Evolutionary conservation across 2,888 invertebrate species (phyloP), one percentile per base, ranked within the genome.

Genomic region (Galeruca laticollis): DNA sequence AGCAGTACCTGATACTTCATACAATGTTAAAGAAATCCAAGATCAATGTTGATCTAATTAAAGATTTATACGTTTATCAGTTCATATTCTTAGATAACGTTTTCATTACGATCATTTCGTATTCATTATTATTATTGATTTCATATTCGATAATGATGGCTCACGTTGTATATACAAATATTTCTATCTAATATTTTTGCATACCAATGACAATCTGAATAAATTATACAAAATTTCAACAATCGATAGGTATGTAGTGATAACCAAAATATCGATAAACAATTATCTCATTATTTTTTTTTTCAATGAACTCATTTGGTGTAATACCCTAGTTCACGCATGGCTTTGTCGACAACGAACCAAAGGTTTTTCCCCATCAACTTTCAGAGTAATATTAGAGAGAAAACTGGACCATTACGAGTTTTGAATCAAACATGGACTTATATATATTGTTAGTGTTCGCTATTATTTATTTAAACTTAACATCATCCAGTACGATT

Each of bases 331-430:
- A 47, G 15, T 47, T 47, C 15, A 47, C 9, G 15, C 47, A 18
- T 18, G 15, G 47, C 47, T 47, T 47, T 15, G 18, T 18, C 47
- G 47, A 47, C 15, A 43, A n/a, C n/a, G 43, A n/a, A 15, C 43
- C n/a, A 43, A n/a, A 43, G 47, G 47, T 47, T 18, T 18, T 47
- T 47, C 47, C 47, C 47, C 47, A 47, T 18, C 47, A 18, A 10
- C 15, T 47, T 47, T 9, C 6, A 47, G 9, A 47, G 47, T 47
- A 2, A 10, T 15, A 15, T 18, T 47, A 47, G 15, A 47, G 9
- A 9, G 15, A 47, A 43, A 18, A 47, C 18, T 47, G 47, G 47
- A 18, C 18, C 15, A 47, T 47, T 18, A 47, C 18, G 4, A 15
- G 18, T 15, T 47, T 15, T 9, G 15, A 47, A 11, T 47, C 9